Base-by-base conservation (phyloP, 2,888 invertebrate species). In the Spialia ferax region DNA sequence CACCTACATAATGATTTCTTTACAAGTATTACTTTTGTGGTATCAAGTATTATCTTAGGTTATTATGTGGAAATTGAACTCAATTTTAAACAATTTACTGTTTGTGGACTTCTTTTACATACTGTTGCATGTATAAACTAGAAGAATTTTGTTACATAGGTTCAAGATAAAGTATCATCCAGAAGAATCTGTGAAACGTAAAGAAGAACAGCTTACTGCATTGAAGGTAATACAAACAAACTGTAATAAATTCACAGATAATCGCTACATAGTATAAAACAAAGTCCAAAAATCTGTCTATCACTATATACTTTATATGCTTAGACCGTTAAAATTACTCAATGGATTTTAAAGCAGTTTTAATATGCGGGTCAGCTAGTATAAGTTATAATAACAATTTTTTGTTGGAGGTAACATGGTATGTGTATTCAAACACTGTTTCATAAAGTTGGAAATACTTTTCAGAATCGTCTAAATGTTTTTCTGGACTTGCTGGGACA, bases 131-230 rank as follows among this genome's bases (percentile, higher is more conserved):
- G n/a, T 65, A 20, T 56, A 59, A 59, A 65, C 65, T 50, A 23
- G 50, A 10, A 52, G 52, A 63, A 65, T 75, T 74, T 82, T 82
- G 75, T 75, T 74, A 77, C 84, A 69, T 93, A 99, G 99, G 99
- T 99, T 99, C 95, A 99, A 99, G 93, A 96, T 97, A 78, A 99
- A 99, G 94, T 99, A 99, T 85, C 99, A 99, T 88, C 99, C 99
- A 2, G 98, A 99, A 88, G 99, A 99, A 83, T 98, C 98, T 63
- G 95, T 97, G 35, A 98, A 97, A 87, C 94, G 98, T 67, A 98
- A 97, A 87, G 97, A 97, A 18, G 99, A 99, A 82, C 97, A 98
- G 79, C 93, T 96, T 66, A 91, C 94, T 67, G 97, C 97, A 68
- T 92, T 98, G 50, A 97, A 96, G 95, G 98, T 98, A 93, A 54